Evolutionary conservation across 2,113 vertebrate species (phyloP), one percentile per base, ranked within the genome.

Genomic region (Trogon melanurus): DNA sequence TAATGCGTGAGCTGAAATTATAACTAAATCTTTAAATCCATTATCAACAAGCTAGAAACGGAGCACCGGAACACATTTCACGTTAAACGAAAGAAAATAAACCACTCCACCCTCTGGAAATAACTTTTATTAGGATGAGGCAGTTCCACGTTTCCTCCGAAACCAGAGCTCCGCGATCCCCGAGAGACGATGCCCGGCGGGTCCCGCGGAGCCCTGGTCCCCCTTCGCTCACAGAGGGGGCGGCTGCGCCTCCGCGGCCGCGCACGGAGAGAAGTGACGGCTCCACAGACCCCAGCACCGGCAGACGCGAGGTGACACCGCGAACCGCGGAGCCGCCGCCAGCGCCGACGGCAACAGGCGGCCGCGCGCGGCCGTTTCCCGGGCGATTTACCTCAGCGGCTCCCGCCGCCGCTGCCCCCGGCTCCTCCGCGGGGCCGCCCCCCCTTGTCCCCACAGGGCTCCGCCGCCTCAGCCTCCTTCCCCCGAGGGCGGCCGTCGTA

Each of bases 71-170:
- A 13, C 41, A 13, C 48, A 1, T 27, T 66, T 38, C 3, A 9
- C 9, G 38, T 11, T 21, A 57, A 95, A 89, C 74, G 81, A 88
- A 73, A 88, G 36, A 73, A 93, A 76, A 89, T 8, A 11, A 83
- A 93, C 20, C 92, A 75, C 88, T 61, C n/a, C 76, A 26, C 56
- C 74, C 21, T 45, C 89, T 11, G 67, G 30, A 76, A 73, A 88
- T 10, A 94, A 95, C 88, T 96, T 95, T 93, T 89, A 94, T 91
- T 38, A 27, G 54, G 47, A 16, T 3, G 48, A 61, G n/a, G 30
- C 65, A 5, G 44, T 3, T 6, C 0, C 3, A 8, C 56, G 7
- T 16, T 9, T 2, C 22, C 32, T 13, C 2, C 0, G 34, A 16
- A 17, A 18, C 26, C 32, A 16, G 64, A 67, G 44, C 56, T 11